Percentiles rank a stretch among this genome's conserved stretches.
Conservation (phyloP, 2,113 vertebrate species). For the Hypomesus transpacificus region DNA sequence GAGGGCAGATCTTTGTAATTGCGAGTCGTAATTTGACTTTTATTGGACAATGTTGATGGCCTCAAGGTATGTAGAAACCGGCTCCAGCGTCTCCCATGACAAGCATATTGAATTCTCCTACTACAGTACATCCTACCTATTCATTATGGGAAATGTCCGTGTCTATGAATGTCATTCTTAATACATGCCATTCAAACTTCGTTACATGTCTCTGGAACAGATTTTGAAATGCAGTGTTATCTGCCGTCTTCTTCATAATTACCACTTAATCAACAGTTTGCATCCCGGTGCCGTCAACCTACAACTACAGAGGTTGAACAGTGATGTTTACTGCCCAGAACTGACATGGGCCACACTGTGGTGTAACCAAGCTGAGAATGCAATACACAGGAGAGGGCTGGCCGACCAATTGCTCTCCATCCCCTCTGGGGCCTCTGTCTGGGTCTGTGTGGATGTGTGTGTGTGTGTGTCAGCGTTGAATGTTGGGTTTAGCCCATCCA, state of each 20-base stretch:
- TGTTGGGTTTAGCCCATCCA: slow-evolving; percentile 43
- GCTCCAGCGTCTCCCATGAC: no score
- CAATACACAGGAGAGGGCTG: background rate
- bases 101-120: no score
- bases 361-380: slow-evolving; percentile 25
- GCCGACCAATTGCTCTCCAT: background rate
- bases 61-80: no score
- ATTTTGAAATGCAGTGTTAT: background rate
- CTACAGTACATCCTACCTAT: no score
- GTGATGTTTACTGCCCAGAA: no score
- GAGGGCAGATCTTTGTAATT: no score
- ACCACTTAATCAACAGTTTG: background rate
- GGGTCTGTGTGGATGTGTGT: slow-evolving; percentile 14
- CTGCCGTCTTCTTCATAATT: background rate
- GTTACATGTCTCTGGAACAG: background rate
- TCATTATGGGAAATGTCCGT: no score
- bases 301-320: no score
- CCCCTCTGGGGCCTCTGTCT: slow-evolving; percentile 24
- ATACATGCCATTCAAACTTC: background rate
- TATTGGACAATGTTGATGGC: no score
- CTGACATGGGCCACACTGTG: background rate
- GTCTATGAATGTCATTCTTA: background rate
- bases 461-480: slow-evolving; percentile 16
- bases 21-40: no score
- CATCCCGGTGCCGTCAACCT: no score